Evolutionary conservation across 64 coral and sea anemone genomes (phyloP).

Genomic region (Pocillopora damicornis): DNA sequence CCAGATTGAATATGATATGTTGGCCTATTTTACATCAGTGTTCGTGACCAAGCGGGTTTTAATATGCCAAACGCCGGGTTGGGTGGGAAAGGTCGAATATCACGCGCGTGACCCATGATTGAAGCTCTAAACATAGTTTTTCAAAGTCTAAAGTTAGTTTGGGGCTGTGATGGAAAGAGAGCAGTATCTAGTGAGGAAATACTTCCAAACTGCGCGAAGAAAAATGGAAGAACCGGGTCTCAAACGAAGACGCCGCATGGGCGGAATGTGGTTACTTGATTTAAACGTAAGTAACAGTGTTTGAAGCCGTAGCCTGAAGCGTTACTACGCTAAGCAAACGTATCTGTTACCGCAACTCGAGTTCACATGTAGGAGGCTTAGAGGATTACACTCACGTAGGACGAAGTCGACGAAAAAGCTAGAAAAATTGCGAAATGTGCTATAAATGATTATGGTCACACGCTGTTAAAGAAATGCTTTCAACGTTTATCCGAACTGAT

Average conservation of each 20-base stretch:
- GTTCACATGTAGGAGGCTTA: background rate
- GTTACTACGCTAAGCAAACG: background rate
- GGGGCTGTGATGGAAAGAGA: background rate
- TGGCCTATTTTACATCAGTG: background rate
- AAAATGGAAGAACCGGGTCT: slow-evolving; percentile 20
- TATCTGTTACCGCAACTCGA: background rate
- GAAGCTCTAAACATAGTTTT: background rate
- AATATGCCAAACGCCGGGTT: background rate
- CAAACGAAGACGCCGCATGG: slow-evolving; percentile 27
- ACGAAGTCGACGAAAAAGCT: background rate
- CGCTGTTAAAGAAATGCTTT: background rate
- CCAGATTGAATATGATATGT: slow-evolving; percentile 7
- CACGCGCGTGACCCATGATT: slow-evolving; percentile 1
- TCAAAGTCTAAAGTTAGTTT: background rate
- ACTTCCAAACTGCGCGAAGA: background rate
- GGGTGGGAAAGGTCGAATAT: slow-evolving; percentile 14
- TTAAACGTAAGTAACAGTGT: slow-evolving; percentile 24
- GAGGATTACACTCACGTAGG: background rate
- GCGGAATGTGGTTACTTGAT: slow-evolving; percentile 19
- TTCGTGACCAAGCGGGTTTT: slow-evolving; percentile 16
- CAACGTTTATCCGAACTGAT: background rate
- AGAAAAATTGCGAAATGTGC: background rate
- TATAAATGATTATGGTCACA: background rate
- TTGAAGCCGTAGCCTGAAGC: background rate
- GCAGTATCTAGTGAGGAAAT: background rate